Conservation (phyloP, 2,888 invertebrate genomes). For the Apoda limacodes region DNA sequence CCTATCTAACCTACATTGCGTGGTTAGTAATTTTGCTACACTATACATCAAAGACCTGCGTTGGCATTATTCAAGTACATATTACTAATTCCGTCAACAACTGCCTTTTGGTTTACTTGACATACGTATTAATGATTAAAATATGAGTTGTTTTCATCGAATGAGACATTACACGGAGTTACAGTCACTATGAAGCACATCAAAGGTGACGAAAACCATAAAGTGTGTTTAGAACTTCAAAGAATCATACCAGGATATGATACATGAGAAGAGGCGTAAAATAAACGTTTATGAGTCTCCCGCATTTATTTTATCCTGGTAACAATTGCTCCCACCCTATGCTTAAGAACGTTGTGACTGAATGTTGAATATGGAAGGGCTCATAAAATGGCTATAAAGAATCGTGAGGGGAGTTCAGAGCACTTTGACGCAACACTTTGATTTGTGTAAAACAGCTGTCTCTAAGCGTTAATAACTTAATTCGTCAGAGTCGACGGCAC, state of each 20-base stretch:
- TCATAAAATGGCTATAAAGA: conserved; percentile 61
- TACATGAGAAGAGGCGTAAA: conserved; percentile 38
- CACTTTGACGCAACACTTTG: conserved; percentile 53
- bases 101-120: too few relatives aligned
- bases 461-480: conserved; percentile 65
- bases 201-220: conserved; percentile 42
- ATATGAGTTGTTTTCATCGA: too few relatives aligned
- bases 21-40: conserved; percentile 32
- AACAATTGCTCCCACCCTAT: conserved; percentile 45
- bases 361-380: conserved; percentile 59
- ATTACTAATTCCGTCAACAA: too few relatives aligned
- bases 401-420: conserved; percentile 43
- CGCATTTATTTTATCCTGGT: conserved; percentile 54
- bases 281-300: conserved; percentile 47
- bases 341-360: conserved; percentile 33
- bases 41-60: conserved; percentile 42
- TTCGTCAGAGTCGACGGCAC: conserved; percentile 61
- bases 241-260: conserved; percentile 46
- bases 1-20: conserved; percentile 26
- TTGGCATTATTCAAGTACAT: conserved; percentile 27
- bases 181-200: too few relatives aligned
- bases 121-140: too few relatives aligned
- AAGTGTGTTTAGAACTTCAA: conserved; percentile 42
- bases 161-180: too few relatives aligned
- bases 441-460: conserved; percentile 66